Evolutionary conservation across 2,888 invertebrate species (phyloP).

Genomic region (Ormyrus thymus): DNA sequence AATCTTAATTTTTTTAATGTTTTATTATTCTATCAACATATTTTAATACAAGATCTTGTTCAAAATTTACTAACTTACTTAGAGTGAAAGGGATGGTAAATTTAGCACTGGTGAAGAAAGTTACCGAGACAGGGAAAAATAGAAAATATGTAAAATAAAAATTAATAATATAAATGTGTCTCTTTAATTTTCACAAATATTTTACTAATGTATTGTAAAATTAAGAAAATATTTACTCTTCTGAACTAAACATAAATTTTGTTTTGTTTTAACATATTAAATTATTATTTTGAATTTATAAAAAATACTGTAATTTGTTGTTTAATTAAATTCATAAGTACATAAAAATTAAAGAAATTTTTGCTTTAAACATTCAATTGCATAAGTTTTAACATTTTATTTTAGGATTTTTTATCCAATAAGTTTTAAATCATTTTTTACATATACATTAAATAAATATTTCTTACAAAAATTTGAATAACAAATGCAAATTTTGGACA

Average conservation of each 20-base stretch:
- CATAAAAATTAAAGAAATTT: too few relatives aligned
- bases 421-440: too few relatives aligned
- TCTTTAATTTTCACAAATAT: not conserved
- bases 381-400: not conserved
- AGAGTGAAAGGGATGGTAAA: slow-evolving; percentile 77
- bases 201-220: slow-evolving; percentile 3
- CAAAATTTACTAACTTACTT: slow-evolving; percentile 11
- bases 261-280: not conserved
- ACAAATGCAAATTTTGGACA: slow-evolving; percentile 98
- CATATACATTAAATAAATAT: too few relatives aligned
- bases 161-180: not conserved
- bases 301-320: too few relatives aligned
- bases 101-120: slow-evolving; percentile 84
- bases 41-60: not conserved
- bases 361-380: too few relatives aligned
- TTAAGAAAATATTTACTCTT: not conserved
- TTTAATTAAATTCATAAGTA: too few relatives aligned
- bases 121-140: slow-evolving; percentile 81
- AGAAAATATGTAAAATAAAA: slow-evolving; percentile 42
- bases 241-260: not conserved
- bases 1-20: slow-evolving; percentile 15
- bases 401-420: not conserved
- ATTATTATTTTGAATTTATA: not conserved
- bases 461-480: not conserved
- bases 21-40: not conserved